phyloP scores from a whole-genome alignment of 2,888 invertebrate species.

The Cyrtodaria siliqua region DNA sequence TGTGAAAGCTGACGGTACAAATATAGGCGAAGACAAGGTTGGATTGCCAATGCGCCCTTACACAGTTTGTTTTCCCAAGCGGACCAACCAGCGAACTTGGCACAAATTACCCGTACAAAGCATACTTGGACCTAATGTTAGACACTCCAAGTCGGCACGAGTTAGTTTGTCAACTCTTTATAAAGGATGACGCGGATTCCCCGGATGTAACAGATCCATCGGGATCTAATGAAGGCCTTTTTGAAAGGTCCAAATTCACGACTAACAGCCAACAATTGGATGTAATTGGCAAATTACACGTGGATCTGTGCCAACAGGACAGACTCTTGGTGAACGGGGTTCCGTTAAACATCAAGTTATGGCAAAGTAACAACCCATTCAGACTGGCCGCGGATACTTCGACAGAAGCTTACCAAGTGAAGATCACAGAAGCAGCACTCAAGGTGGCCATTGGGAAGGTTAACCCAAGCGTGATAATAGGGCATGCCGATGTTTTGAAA shows the following conservation, averaged over 20 bases:
- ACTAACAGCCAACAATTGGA: too few species aligned
- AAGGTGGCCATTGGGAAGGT: slow-evolving; percentile 40
- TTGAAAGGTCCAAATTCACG: slow-evolving; percentile 10
- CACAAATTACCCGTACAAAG: slow-evolving; percentile 19
- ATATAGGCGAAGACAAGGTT: slow-evolving; percentile 1
- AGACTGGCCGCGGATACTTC: slow-evolving; percentile 4
- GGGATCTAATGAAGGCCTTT: slow-evolving; percentile 7
- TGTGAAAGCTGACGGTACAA: slow-evolving; percentile 13
- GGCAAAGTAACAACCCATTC: slow-evolving; percentile 14
- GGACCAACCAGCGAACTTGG: slow-evolving; percentile 20
- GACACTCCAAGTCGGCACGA: background rate
- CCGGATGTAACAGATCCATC: slow-evolving; percentile 19
- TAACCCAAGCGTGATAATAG: slow-evolving; percentile 29
- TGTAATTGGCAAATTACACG: too few species aligned
- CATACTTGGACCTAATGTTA: slow-evolving; percentile 6
- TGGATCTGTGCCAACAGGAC: slow-evolving; percentile 38
- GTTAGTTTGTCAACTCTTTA: slow-evolving; percentile 15
- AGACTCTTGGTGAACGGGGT: slow-evolving; percentile 37
- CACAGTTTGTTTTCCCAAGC: slow-evolving; percentile 10
- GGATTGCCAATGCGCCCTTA: slow-evolving; percentile 24
- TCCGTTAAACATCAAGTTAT: slow-evolving; percentile 23
- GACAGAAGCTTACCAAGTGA: slow-evolving; percentile 11
- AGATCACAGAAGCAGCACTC: slow-evolving; percentile 29
- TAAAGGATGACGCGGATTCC: slow-evolving; percentile 17
- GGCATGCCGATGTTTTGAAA: slow-evolving; percentile 22